Percentiles rank a stretch among this genome's conserved stretches.
These are phyloP conservation scores for Calameuta pallipes DNA, from an alignment of 2,888 invertebrate genomes.

Conservation along the genomic window DNA sequence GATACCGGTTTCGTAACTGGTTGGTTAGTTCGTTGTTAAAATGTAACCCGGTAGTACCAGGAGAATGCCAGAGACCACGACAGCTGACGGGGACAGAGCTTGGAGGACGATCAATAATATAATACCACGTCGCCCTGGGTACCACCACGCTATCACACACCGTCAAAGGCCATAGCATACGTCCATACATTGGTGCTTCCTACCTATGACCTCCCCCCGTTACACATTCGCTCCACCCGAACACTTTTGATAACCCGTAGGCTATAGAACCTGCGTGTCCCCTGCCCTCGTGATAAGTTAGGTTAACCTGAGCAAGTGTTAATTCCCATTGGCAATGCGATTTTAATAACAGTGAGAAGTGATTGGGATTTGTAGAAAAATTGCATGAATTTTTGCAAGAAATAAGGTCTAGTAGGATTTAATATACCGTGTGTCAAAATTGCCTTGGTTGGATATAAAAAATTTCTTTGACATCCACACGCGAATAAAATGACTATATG, in stretches of 20 bases:
- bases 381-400: too few relatives aligned
- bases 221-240: conserved; percentile 4
- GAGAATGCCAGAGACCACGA: conserved; percentile 51
- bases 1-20: too few relatives aligned
- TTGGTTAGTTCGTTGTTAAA: conserved; percentile 31
- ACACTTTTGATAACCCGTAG: conserved; percentile 6
- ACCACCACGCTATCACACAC: conserved; percentile 49
- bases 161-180: conserved; percentile 44
- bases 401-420: too few relatives aligned
- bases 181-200: conserved; percentile 14
- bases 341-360: too few relatives aligned
- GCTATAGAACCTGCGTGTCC: background rate
- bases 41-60: conserved; percentile 52
- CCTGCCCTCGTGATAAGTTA: conserved; percentile 1
- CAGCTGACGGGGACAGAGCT: conserved; percentile 55
- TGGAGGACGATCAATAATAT: conserved; percentile 59
- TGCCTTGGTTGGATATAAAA: too few relatives aligned
- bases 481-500: too few relatives aligned
- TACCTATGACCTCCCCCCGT: conserved; percentile 22
- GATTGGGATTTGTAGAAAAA: too few relatives aligned
- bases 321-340: background rate
- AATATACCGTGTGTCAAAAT: too few relatives aligned
- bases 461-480: too few relatives aligned
- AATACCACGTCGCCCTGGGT: conserved; percentile 56
- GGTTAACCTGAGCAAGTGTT: background rate